phyloP scores from a whole-genome alignment of 2,113 vertebrate species.

The Excalfactoria chinensis region DNA sequence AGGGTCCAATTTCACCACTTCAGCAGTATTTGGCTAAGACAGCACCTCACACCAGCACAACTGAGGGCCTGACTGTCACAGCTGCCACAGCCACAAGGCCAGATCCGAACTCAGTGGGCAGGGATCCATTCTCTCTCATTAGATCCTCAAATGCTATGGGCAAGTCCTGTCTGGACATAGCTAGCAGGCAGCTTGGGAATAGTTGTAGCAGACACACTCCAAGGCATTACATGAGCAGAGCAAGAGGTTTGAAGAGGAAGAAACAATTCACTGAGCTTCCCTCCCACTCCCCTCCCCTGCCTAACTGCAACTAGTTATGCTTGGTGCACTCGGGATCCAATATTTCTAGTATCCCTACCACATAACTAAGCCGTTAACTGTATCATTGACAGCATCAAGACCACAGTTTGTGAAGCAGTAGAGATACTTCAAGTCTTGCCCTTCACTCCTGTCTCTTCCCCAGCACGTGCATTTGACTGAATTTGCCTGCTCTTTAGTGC shows the following conservation, averaged over 20 bases:
- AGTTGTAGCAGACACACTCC: not conserved
- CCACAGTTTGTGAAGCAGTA: not conserved
- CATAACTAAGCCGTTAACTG: not conserved
- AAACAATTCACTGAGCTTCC: not conserved
- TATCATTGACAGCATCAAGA: accelerated
- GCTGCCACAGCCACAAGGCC: not conserved
- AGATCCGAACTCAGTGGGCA: not conserved
- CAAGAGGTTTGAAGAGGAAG: not conserved
- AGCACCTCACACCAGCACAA: not conserved
- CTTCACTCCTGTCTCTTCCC: not conserved
- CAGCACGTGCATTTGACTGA: no score
- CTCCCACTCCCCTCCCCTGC: no score
- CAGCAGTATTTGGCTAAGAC: not conserved
- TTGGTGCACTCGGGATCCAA: not conserved
- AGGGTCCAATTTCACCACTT: not conserved
- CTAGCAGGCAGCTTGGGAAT: not conserved
- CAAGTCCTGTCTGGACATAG: accelerated
- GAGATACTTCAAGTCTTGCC: not conserved
- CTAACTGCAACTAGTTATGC: not conserved
- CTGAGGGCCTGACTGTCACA: not conserved
- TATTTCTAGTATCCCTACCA: accelerated
- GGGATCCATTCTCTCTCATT: not conserved
- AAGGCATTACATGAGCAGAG: not conserved
- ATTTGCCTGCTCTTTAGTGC: not conserved
- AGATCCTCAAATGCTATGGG: not conserved